phyloP scores from a whole-genome alignment of 2,797 vertebrate species.

The Hippoglossus hippoglossus region DNA sequence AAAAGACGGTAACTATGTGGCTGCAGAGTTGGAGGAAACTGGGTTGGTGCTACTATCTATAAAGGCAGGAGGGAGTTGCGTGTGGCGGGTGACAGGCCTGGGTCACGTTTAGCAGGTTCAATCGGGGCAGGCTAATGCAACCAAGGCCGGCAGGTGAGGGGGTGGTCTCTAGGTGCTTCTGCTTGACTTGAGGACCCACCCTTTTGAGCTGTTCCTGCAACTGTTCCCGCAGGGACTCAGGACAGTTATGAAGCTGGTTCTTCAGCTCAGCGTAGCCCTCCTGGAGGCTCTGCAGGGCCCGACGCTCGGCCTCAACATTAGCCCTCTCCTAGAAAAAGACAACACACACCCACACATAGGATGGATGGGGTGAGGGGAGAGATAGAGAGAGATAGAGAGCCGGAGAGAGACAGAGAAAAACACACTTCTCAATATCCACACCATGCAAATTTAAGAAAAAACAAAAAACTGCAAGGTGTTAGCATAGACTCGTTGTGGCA shows the following conservation, averaged over 20 bases:
- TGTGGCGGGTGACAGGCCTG: constrained; percentile 21
- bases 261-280: constrained; percentile 92
- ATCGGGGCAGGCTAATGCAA: neutral
- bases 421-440: constrained; percentile 76
- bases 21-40: too few species aligned
- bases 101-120: constrained; percentile 7
- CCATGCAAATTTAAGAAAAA: constrained; percentile 69
- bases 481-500: constrained; percentile 65
- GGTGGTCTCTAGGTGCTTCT: constrained; percentile 50
- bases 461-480: constrained; percentile 82
- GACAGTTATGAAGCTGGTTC: constrained; percentile 97
- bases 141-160: constrained; percentile 15
- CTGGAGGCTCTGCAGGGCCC: constrained; percentile 92
- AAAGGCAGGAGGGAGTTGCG: neutral
- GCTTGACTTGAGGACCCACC: constrained; percentile 87
- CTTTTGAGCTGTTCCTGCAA: constrained; percentile 95
- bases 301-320: constrained; percentile 94
- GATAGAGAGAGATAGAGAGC: constrained; percentile 43
- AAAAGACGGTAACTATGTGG: neutral
- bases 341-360: constrained; percentile 70
- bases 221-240: constrained; percentile 96
- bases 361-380: constrained; percentile 56
- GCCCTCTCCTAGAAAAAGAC: constrained; percentile 93
- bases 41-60: neutral
- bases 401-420: constrained; percentile 48